Evolutionary conservation across 1,140 invertebrate species (phyloP), one percentile per base, ranked within the genome.

Genomic region (Gonatopus flavifemur): DNA sequence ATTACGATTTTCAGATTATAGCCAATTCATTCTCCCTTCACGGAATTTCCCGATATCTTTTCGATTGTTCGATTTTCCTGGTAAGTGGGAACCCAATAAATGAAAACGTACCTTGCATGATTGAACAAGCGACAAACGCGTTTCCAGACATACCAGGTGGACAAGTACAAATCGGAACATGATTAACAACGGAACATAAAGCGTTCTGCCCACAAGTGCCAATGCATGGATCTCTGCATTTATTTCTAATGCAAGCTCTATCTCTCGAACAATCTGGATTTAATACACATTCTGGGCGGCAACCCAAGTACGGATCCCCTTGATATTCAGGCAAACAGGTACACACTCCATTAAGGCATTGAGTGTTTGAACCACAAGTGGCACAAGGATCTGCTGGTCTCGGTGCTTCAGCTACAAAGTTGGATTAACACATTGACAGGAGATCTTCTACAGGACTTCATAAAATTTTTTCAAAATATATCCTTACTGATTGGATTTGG

Each of bases 81-180:
- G 20, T 10, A 16, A 20, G 9, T 25, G 4, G 12, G 18, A n/a
- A n/a, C n/a, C n/a, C n/a, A n/a, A n/a, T 19, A 28, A 12, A 12
- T n/a, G 8, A 36, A 6, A 46, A 3, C 49, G 6, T 70, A 66
- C 66, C 63, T 59, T 54, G 55, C 41, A 67, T 69, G 61, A 79
- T 73, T 58, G 70, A 76, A 63, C 82, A 85, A 62, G 71, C 77
- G 53, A 76, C 64, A 59, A 87, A 86, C 20, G 87, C 85, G 74
- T 89, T 86, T 48, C 88, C 88, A 13, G 83, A 83, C 57, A 77
- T 85, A 41, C 82, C 79, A 32, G 67, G 46, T 18, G 80, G 76
- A 64, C 88, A 91, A 41, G 76, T 84, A 58, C 88, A 91, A 35
- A 83, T 78, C 13, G 87, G 83, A 31, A 84, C 76, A 60, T 89